Conservation (phyloP, 2,888 invertebrate species). For the Aphodius granarius region DNA sequence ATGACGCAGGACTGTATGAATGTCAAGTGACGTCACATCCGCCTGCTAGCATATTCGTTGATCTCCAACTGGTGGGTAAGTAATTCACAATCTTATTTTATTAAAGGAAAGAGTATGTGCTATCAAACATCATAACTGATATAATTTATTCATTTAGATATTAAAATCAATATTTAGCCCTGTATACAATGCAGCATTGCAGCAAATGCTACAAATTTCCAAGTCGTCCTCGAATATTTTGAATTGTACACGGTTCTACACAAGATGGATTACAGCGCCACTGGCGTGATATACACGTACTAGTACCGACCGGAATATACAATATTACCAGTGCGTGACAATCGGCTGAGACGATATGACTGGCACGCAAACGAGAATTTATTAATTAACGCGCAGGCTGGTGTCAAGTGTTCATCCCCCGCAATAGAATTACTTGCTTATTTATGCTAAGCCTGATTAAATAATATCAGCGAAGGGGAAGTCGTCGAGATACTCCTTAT, state of each 20-base stretch:
- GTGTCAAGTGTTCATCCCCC: not conserved
- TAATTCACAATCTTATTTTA: constrained; percentile 32
- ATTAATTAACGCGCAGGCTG: not conserved
- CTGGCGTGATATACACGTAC: not conserved
- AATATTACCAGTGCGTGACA: not conserved
- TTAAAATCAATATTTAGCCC: not conserved
- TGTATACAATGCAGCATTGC: not conserved
- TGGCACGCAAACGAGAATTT: not conserved
- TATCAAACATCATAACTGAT: not conserved
- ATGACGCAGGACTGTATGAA: constrained; percentile 68
- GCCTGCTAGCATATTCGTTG: constrained; percentile 66
- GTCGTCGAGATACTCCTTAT: not conserved
- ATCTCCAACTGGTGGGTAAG: constrained; percentile 67
- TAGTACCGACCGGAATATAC: not conserved
- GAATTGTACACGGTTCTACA: not conserved
- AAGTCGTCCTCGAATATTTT: not conserved
- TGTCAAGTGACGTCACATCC: constrained; percentile 70
- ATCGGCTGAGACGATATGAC: not conserved
- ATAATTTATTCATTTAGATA: not conserved
- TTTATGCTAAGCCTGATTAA: not conserved
- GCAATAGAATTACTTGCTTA: not conserved
- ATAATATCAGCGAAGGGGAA: not conserved
- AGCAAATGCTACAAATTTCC: not conserved
- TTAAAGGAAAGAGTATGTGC: not conserved
- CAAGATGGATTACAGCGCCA: not conserved